phyloP scores from a whole-genome alignment of 2,888 invertebrate species.

The Ernsta delagoae region DNA sequence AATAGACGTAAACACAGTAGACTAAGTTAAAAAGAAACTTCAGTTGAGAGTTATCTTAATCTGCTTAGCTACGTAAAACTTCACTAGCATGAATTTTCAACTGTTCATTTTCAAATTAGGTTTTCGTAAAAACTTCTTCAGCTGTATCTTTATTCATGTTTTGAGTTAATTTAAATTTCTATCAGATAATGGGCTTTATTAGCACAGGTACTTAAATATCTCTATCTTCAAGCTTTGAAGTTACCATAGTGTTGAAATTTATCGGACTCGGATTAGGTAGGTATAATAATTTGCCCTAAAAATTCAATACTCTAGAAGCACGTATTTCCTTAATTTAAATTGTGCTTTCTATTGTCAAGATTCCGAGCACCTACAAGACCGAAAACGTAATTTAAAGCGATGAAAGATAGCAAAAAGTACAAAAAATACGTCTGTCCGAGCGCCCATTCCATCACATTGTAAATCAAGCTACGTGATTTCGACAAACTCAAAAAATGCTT shows the following conservation, averaged over 20 bases:
- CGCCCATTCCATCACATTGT: conserved; percentile 49
- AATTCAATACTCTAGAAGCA: background rate
- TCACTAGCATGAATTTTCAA: conserved; percentile 4
- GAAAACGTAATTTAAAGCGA: conserved; percentile 19
- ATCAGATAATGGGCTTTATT: background rate
- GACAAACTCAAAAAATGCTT: conserved; percentile 60
- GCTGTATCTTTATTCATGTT: background rate
- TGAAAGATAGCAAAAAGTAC: conserved; percentile 9
- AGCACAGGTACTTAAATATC: too few relatives aligned
- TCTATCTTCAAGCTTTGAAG: too few relatives aligned
- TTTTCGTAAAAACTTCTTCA: conserved; percentile 16
- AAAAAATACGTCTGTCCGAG: conserved; percentile 20
- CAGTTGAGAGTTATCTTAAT: background rate
- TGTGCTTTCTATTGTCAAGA: conserved; percentile 1
- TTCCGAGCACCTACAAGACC: conserved; percentile 6
- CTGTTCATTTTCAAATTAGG: conserved; percentile 28
- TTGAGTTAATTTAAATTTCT: background rate
- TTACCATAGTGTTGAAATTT: too few relatives aligned
- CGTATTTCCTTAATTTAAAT: conserved; percentile 2
- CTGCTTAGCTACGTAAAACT: background rate
- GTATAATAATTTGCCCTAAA: background rate
- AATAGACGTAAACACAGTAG: background rate
- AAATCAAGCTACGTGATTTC: conserved; percentile 63
- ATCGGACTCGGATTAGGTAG: too few relatives aligned
- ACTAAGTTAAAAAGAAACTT: background rate